Conservation (phyloP, 2,113 vertebrate species). For the Bungarus multicinctus region DNA sequence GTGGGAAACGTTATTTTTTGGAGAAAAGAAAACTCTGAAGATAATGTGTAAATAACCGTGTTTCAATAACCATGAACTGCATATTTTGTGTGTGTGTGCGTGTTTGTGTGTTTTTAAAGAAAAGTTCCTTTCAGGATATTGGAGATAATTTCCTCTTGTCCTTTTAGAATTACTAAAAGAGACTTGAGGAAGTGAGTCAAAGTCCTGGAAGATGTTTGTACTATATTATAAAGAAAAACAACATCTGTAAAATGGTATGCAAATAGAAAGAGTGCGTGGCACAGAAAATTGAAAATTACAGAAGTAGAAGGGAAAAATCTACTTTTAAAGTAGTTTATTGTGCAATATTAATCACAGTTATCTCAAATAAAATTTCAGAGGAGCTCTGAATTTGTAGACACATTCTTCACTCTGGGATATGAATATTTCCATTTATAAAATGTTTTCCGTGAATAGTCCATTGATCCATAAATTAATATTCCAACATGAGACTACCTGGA, state of each 20-base stretch:
- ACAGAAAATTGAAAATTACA: background rate
- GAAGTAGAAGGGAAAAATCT: background rate
- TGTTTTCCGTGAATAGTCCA: background rate
- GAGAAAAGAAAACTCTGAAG: background rate
- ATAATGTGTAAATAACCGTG: conserved; percentile 19
- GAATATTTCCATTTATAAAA: conserved; percentile 35
- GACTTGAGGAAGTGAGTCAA: conserved; percentile 80
- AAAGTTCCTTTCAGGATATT: conserved; percentile 56
- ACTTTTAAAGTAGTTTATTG: conserved; percentile 12
- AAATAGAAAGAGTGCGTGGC: conserved; percentile 43
- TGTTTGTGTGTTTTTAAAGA: background rate
- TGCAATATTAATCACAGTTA: background rate
- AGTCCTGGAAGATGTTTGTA: conserved; percentile 71
- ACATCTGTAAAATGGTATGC: conserved; percentile 64
- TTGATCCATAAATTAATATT: background rate
- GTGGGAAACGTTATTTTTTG: background rate
- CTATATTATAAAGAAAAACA: conserved; percentile 62
- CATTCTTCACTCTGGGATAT: conserved; percentile 47
- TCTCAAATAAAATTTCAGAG: background rate
- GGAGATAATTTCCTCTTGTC: conserved; percentile 68
- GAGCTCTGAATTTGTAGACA: background rate
- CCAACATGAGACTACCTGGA: background rate
- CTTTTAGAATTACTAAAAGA: conserved; percentile 67
- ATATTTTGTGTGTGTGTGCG: background rate
- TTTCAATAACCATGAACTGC: conserved; percentile 19